Percentiles rank a stretch among this genome's conserved stretches.
Evolutionary conservation across 2,888 invertebrate genomes (phyloP).

Genomic region (Himalopsyche japonica): DNA sequence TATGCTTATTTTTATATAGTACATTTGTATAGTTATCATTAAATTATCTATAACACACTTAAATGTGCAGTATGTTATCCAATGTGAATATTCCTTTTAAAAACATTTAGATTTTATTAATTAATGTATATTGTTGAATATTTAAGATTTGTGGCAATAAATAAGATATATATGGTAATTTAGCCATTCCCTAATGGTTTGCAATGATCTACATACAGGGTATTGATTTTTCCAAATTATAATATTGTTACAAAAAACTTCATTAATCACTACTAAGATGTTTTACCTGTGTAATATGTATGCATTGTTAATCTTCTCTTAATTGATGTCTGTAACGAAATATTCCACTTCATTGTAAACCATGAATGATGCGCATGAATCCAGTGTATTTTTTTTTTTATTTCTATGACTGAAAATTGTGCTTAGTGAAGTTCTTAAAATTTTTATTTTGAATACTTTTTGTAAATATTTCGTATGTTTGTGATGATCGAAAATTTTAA

Average conservation of each 20-base stretch:
- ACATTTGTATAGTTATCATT: not conserved
- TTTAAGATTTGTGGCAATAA: not conserved
- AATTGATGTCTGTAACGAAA: not conserved
- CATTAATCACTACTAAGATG: no score
- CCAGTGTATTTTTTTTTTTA: not conserved
- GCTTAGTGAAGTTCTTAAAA: not conserved
- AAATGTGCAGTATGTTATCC: not conserved
- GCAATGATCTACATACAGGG: not conserved
- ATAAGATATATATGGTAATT: not conserved
- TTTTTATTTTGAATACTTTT: not conserved
- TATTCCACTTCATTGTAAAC: not conserved
- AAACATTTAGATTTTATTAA: not conserved
- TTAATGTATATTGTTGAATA: not conserved
- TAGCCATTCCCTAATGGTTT: not conserved
- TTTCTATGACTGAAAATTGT: not conserved
- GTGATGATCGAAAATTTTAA: not conserved
- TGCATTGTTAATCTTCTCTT: no score
- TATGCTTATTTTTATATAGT: not conserved
- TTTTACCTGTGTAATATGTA: no score
- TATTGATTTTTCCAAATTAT: no score
- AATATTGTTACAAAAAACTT: no score
- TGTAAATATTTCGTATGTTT: not conserved
- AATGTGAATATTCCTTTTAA: not conserved
- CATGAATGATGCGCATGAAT: not conserved
- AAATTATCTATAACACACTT: not conserved